A percentile compares a stretch with the other conserved stretches of the same genome.
Evolutionary conservation across 2,888 invertebrate species (phyloP).

Genomic region (Cryptocheilus praepositus): DNA sequence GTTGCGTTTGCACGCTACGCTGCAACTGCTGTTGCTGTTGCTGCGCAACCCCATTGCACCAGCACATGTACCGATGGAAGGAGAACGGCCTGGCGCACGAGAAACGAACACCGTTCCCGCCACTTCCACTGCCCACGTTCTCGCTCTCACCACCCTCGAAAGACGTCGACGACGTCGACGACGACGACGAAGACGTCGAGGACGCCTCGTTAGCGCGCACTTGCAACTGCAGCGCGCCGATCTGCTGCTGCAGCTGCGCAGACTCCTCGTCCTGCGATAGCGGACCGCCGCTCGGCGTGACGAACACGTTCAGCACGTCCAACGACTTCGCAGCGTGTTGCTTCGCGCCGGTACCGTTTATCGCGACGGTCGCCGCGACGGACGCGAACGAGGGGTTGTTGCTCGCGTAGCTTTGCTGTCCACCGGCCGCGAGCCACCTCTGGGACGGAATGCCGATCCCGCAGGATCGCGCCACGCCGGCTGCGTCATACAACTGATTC

Average conservation of each 20-base stretch:
- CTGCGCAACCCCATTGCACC: constrained; percentile 51
- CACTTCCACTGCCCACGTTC: background rate
- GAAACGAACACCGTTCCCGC: constrained; percentile 16
- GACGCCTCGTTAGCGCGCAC: constrained; percentile 2
- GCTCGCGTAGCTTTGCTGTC: constrained; percentile 11
- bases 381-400: constrained; percentile 8
- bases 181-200: constrained; percentile 7
- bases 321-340: background rate
- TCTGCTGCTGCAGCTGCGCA: constrained; percentile 32
- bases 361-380: background rate
- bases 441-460: constrained; percentile 9
- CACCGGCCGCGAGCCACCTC: constrained; percentile 8
- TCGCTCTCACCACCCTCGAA: constrained; percentile 19
- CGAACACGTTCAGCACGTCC: background rate
- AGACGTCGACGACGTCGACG: constrained; percentile 25
- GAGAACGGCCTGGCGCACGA: constrained; percentile 69
- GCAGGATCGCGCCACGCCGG: background rate
- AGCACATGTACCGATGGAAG: constrained; percentile 71
- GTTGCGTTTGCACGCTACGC: constrained; percentile 20
- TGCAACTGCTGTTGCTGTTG: constrained; percentile 11
- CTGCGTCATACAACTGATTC: constrained; percentile 15
- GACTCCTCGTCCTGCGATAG: constrained; percentile 12
- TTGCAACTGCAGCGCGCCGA: constrained; percentile 13
- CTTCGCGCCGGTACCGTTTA: constrained; percentile 6
- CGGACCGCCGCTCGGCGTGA: background rate